Base-by-base conservation (phyloP, 2,888 invertebrate species). In the Drosophila colorata region DNA sequence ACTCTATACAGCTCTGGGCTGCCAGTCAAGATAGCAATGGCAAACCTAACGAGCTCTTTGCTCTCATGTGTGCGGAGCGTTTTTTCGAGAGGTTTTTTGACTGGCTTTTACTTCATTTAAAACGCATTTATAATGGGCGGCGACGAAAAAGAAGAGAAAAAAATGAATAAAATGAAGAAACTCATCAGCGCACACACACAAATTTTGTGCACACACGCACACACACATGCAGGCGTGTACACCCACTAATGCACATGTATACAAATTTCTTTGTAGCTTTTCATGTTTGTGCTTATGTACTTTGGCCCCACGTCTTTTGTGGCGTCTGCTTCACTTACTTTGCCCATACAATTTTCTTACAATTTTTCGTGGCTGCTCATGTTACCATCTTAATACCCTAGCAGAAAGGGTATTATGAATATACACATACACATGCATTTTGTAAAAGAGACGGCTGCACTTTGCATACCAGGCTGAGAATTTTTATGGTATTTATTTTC, bases 81-180 rank as follows among this genome's bases (percentile, higher is more conserved):
- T 73, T 73, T 72, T 73, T 66, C 49, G 57, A 74, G 74, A 74
- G 63, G 44, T 78, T 70, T 75, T 70, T 82, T 64, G 87, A 74
- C 88, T 88, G 87, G 81, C 81, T 84, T 87, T 87, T 88, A 89
- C 85, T 85, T 85, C 85, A 85, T 85, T 85, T 85, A 85, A 88
- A 85, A 87, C 85, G 85, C 85, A 85, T 85, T 85, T 89, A 89
- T 87, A 85, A 89, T 72, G 75, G 72, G 74, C 88, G 78, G 71
- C 71, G 57, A 75, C 70, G 73, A 73, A 68, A 79, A 69, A 23
- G 13, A 43, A 11, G 33, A 53, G 53, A 49, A 51, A 60, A 70
- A 52, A 64, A 64, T 46, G 49, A 55, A 66, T 44, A 57, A 66
- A 72, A 58, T 55, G 70, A 69, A 65, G 75, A 78, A 86, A 83